Conservation (phyloP, 2,888 invertebrate species). For the Seira musarum region DNA sequence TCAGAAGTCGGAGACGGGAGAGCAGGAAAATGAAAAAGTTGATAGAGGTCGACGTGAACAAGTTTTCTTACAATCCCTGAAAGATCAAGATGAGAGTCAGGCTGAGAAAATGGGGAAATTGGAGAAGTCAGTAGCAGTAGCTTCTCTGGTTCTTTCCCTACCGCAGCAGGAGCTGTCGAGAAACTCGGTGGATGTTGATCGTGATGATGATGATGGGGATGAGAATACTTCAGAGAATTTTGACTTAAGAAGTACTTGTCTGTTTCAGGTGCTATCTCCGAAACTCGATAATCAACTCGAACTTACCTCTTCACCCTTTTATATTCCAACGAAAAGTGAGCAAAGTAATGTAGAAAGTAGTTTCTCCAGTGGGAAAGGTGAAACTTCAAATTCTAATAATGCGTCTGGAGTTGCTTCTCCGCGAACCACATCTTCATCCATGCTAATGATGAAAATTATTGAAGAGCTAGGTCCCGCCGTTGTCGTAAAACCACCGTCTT, state of each 20-base stretch:
- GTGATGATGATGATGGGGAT: too few species aligned
- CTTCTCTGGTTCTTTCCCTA: neutral
- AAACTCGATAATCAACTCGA: conserved; percentile 46
- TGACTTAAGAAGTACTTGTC: neutral
- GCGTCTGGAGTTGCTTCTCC: neutral
- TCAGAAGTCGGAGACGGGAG: neutral
- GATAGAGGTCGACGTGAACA: conserved; percentile 5
- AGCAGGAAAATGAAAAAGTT: conserved; percentile 27
- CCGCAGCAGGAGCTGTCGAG: conserved; percentile 1
- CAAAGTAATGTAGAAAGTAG: too few species aligned
- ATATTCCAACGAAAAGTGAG: too few species aligned
- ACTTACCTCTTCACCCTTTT: conserved; percentile 22
- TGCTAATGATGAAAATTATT: conserved; percentile 53
- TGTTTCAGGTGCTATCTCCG: conserved; percentile 47
- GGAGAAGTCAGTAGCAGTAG: neutral
- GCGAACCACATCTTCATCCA: conserved; percentile 19
- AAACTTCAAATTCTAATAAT: conserved; percentile 17
- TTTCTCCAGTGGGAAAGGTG: neutral
- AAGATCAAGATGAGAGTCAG: neutral
- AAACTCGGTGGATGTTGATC: too few species aligned
- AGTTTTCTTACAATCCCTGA: conserved; percentile 17
- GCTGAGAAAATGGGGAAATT: conserved; percentile 8
- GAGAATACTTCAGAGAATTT: too few species aligned
- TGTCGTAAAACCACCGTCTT: conserved; percentile 22
- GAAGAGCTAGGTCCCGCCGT: conserved; percentile 44